A percentile compares a stretch with the other conserved stretches of the same genome.
These are phyloP conservation scores for Ectemnius lituratus DNA, from an alignment of 2,888 invertebrate species.

Conservation along the genomic window DNA sequence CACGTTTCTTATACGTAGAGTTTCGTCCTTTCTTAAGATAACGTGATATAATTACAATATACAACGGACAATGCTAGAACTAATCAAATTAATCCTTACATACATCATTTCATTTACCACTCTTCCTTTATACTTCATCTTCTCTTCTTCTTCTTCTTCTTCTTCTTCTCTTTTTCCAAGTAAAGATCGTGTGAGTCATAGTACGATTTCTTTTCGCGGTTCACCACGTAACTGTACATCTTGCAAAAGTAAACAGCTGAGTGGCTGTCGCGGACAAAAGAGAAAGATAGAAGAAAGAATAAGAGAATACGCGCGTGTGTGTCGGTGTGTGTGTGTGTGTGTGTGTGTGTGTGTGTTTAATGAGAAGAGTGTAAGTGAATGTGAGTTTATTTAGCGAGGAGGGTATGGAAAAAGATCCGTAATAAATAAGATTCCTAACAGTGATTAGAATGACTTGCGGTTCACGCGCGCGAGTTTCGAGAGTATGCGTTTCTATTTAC, in stretches of 20 bases:
- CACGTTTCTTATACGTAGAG: constrained; percentile 31
- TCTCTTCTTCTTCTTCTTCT: no score
- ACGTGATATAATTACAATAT: constrained; percentile 44
- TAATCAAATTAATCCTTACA: constrained; percentile 31
- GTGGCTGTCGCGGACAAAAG: no score
- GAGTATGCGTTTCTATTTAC: constrained; percentile 47
- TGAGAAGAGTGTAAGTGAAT: no score
- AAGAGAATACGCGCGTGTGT: no score
- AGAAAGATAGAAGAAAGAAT: no score
- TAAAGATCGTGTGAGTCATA: no score
- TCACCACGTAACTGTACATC: constrained; percentile 23
- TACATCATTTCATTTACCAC: constrained; percentile 39
- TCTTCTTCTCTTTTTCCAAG: background rate
- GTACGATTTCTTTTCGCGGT: no score
- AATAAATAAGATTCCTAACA: constrained; percentile 59
- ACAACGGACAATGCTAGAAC: constrained; percentile 30
- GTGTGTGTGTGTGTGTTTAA: no score
- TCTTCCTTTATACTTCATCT: no score
- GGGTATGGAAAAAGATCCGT: constrained; percentile 53
- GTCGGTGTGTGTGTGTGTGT: no score
- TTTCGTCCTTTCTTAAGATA: constrained; percentile 24
- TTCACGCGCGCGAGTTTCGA: no score
- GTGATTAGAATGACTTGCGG: no score
- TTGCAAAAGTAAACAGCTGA: background rate
- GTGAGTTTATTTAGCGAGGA: constrained; percentile 58